Percentiles rank a stretch among this genome's conserved stretches.
phyloP scores from a whole-genome alignment of 2,888 invertebrate genomes.

The Drosophila prolongata region DNA sequence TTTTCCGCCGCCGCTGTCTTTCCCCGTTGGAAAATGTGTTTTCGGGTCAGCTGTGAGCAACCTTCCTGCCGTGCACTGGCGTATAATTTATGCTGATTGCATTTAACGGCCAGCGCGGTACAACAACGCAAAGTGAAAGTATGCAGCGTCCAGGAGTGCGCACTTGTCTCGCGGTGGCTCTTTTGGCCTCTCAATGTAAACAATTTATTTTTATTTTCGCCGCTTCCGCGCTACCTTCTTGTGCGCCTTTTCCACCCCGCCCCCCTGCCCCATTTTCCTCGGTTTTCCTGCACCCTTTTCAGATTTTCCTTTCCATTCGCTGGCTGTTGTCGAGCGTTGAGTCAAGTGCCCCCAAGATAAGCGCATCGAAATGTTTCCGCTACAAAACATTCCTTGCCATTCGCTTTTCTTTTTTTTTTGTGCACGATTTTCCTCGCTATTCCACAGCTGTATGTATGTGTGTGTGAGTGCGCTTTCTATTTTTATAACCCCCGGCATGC shows the following conservation, averaged over 20 bases:
- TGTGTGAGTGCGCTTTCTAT: slow-evolving; percentile 39
- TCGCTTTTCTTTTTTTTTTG: slow-evolving; percentile 2
- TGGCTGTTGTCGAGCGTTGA: slow-evolving; percentile 52
- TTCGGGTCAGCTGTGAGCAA: slow-evolving; percentile 80
- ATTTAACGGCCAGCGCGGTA: slow-evolving; percentile 59
- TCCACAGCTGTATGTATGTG: not conserved
- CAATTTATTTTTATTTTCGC: slow-evolving; percentile 75
- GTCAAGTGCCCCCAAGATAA: slow-evolving; percentile 76
- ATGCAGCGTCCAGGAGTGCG: slow-evolving; percentile 60
- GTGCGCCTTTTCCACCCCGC: slow-evolving; percentile 15
- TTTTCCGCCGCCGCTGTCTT: slow-evolving; percentile 16
- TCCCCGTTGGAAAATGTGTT: slow-evolving; percentile 77
- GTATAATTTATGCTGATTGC: slow-evolving; percentile 81
- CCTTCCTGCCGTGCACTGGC: slow-evolving; percentile 45
- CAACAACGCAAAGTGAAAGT: slow-evolving; percentile 48
- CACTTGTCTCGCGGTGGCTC: slow-evolving; percentile 65
- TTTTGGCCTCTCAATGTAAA: slow-evolving; percentile 27
- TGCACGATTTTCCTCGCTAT: not conserved
- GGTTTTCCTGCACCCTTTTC: slow-evolving; percentile 10
- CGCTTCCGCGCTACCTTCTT: slow-evolving; percentile 49
- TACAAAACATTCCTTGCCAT: slow-evolving; percentile 40
- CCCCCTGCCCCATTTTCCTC: not conserved
- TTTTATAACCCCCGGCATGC: slow-evolving; percentile 56
- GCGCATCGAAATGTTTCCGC: slow-evolving; percentile 67
- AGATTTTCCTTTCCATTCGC: slow-evolving; percentile 33